Evolutionary conservation across 2,113 vertebrate genomes (phyloP), one percentile per base, ranked within the genome.

Genomic region (Hippocampus comes): DNA sequence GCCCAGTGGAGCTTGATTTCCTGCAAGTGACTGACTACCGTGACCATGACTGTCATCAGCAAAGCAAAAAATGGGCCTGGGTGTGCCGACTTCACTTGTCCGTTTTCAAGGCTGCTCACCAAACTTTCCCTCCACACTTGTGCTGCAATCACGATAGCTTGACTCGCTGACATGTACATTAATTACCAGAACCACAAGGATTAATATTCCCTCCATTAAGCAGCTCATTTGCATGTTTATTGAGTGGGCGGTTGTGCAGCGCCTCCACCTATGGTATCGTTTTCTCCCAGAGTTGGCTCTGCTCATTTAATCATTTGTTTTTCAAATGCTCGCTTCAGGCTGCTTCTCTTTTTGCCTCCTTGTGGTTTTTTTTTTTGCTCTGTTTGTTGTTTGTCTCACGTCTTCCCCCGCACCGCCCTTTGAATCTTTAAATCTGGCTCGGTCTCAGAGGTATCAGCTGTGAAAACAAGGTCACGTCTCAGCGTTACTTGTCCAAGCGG

Each of bases 141-240:
- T 76, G 67, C 80, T 86, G 78, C 84, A 87, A 86, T 87, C 82
- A 73, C 89, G 77, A 51, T 1, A 82, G 80, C 86, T 88, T 82
- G 82, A 87, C 85, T 85, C 69, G 0, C 27, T 83, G 87, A 86
- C 83, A 83, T 77, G 78, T 84, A 68, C 79, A 87, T 89, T 88
- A 89, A 86, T 90, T 89, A 86, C 81, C 84, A 18, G 64, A 56
- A 68, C 66, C 84, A 67, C 15, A 11, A 9, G 70, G 82, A 86
- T 89, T 83, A 86, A 86, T 87, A 89, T 86, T 86, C 85, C 82
- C 67, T 30, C 80, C 70, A 84, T 90, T 89, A 86, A 83, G 80
- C 77, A 76, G 76, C 85, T 88, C 82, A 88, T 90, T 87, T 89
- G 84, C 86, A 88, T 86, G 82, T 88, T 90, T 88, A 89, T 89